These are phyloP conservation scores for Silurus meridionalis DNA, from an alignment of 2,113 vertebrate species.

Conservation along the genomic window DNA sequence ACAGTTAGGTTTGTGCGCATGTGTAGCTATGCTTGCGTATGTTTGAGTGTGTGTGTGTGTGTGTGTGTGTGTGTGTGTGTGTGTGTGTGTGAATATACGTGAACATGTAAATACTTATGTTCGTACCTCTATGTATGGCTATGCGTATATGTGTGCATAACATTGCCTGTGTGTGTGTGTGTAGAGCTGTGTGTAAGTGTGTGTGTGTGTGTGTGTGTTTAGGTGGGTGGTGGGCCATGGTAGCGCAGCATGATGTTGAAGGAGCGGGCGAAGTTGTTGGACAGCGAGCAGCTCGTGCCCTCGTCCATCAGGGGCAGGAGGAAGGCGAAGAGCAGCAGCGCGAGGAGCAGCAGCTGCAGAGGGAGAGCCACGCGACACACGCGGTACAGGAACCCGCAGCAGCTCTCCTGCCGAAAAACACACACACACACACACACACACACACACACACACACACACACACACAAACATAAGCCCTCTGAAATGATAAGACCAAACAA, in stretches of 20 bases:
- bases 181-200: background rate
- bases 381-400: conserved; percentile 62
- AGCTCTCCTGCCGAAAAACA: conserved; percentile 64
- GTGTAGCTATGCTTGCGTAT: too few species aligned
- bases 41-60: background rate
- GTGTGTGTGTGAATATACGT: too few species aligned
- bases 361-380: conserved; percentile 83
- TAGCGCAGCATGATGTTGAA: conserved; percentile 89
- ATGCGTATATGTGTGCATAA: background rate
- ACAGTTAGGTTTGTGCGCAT: too few species aligned
- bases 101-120: background rate
- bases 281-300: conserved; percentile 79
- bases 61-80: background rate
- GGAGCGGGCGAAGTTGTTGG: conserved; percentile 92
- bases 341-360: conserved; percentile 81
- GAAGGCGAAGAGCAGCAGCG: conserved; percentile 84
- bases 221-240: conserved; percentile 85
- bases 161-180: background rate
- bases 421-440: conserved; percentile 33
- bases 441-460: conserved; percentile 27
- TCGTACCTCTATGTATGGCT: background rate
- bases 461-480: background rate
- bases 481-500: background rate
- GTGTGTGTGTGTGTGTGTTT: conserved; percentile 44
- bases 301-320: conserved; percentile 81